These are phyloP conservation scores for Megalurothrips usitatus DNA, from an alignment of 2,888 invertebrate genomes.

Conservation along the genomic window DNA sequence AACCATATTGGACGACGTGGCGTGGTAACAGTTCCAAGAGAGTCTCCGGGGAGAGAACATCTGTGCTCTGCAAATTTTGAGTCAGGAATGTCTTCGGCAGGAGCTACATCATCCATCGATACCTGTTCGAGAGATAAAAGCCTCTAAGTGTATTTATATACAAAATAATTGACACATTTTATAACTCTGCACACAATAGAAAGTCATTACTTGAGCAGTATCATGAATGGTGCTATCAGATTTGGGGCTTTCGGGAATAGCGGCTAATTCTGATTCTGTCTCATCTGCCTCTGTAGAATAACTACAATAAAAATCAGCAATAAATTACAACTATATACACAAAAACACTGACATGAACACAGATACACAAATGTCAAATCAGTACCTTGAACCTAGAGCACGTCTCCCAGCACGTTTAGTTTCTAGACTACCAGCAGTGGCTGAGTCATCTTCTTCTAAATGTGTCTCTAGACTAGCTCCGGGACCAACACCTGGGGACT, in stretches of 20 bases:
- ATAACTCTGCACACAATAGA: background rate
- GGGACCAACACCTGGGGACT: conserved; percentile 38
- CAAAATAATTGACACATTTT: conserved; percentile 17
- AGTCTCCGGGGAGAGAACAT: background rate
- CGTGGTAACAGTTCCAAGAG: background rate
- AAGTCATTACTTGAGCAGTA: conserved; percentile 55
- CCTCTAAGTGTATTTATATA: conserved; percentile 9
- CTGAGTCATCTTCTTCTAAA: conserved; percentile 61
- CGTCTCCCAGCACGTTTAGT: conserved; percentile 36
- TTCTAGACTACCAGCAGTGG: conserved; percentile 31
- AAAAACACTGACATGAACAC: background rate
- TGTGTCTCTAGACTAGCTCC: conserved; percentile 57
- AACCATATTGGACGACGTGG: conserved; percentile 52
- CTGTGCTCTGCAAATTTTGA: background rate
- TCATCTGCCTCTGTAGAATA: conserved; percentile 66
- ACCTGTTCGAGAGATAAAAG: conserved; percentile 48
- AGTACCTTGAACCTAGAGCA: conserved; percentile 37
- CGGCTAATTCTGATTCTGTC: conserved; percentile 81
- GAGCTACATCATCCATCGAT: conserved; percentile 57
- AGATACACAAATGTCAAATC: background rate
- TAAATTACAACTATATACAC: background rate
- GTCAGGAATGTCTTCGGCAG: conserved; percentile 36
- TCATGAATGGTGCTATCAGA: conserved; percentile 80
- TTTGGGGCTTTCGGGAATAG: conserved; percentile 81
- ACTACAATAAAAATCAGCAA: conserved; percentile 34